These are phyloP conservation scores for Atta colombica DNA, from an alignment of 1,140 invertebrate species.

Conservation along the genomic window DNA sequence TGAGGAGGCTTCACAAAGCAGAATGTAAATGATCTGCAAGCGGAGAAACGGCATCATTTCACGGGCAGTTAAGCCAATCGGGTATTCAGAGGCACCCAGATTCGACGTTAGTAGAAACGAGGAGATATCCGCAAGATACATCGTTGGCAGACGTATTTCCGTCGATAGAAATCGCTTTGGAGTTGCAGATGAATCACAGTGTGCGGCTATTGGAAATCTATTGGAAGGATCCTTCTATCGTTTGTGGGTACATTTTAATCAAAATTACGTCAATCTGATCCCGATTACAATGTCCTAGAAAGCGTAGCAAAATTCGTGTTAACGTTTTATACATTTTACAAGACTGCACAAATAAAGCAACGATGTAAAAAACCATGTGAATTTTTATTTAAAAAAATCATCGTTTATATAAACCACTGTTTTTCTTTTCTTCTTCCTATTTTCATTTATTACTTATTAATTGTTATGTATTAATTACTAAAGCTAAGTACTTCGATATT, in stretches of 20 bases:
- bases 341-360: neutral
- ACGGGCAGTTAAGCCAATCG: slow-evolving; percentile 54
- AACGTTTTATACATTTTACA: neutral
- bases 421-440: neutral
- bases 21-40: slow-evolving; percentile 53
- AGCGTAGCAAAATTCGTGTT: neutral
- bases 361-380: neutral
- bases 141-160: neutral
- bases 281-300: neutral
- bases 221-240: neutral
- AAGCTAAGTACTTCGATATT: neutral
- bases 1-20: neutral
- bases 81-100: neutral
- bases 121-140: slow-evolving; percentile 37
- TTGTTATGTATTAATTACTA: neutral
- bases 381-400: neutral
- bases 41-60: slow-evolving; percentile 49
- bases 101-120: slow-evolving; percentile 19
- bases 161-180: slow-evolving; percentile 14
- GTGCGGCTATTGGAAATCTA: neutral
- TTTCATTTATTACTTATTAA: neutral
- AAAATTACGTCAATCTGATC: neutral
- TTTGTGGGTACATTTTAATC: slow-evolving; percentile 16
- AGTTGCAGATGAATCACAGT: neutral
- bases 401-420: no score